Conservation (phyloP, 2,113 vertebrate genomes). For the Laticauda colubrina region DNA sequence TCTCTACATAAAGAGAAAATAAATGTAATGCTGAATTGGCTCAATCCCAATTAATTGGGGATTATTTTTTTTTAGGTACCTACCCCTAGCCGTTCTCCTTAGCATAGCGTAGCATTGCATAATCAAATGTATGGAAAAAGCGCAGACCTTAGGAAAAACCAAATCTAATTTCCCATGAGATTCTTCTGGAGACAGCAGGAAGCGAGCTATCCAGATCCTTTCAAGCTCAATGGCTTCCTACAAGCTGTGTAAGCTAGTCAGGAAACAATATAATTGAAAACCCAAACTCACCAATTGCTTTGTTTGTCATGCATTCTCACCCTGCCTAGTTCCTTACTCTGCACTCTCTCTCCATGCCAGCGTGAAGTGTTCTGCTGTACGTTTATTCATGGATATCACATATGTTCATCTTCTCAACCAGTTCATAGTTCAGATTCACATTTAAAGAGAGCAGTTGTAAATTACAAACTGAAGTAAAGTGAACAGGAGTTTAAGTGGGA, state of each 20-base stretch:
- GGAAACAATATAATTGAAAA: neutral
- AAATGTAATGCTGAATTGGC: neutral
- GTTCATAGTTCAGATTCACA: neutral
- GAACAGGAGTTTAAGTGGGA: neutral
- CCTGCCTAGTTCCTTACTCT: neutral
- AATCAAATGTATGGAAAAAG: neutral
- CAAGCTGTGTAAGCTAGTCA: neutral
- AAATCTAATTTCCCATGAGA: neutral
- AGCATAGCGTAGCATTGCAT: neutral
- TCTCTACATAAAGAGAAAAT: neutral
- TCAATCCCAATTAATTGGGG: neutral
- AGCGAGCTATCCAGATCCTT: neutral
- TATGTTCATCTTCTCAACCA: neutral
- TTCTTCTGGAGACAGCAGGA: neutral
- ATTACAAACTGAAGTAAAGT: neutral
- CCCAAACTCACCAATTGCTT: neutral
- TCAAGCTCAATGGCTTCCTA: neutral
- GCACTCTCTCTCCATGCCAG: neutral
- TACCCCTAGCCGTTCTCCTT: neutral
- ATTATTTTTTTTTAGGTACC: neutral
- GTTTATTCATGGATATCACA: neutral
- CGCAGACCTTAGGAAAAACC: neutral
- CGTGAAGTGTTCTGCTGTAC: neutral
- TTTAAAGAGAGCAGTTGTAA: neutral
- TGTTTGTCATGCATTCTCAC: neutral